phyloP scores from a whole-genome alignment of 2,113 vertebrate genomes.

The Bombycilla garrulus region DNA sequence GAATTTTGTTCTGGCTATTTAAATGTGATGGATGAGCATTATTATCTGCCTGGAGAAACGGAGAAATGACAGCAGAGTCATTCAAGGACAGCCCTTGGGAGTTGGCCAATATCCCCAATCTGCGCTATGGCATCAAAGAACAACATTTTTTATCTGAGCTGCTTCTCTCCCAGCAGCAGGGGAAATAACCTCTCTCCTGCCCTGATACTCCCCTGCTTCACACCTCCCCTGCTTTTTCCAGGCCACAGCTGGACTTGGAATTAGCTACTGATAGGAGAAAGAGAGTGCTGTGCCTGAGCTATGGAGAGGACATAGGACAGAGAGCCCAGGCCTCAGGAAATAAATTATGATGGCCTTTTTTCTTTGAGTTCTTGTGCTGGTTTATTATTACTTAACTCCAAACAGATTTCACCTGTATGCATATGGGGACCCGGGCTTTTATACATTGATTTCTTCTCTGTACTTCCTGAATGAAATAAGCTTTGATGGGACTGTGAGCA shows the following conservation, averaged over 20 bases:
- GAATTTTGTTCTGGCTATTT: background rate
- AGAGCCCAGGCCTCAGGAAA: background rate
- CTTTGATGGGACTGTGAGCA: background rate
- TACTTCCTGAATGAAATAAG: background rate
- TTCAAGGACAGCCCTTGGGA: background rate
- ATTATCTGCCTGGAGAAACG: background rate
- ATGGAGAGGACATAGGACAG: background rate
- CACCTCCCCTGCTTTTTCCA: background rate
- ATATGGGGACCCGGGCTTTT: background rate
- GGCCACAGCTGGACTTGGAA: background rate
- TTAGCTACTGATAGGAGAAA: background rate
- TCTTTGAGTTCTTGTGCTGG: background rate
- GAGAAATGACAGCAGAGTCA: background rate
- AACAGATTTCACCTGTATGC: background rate
- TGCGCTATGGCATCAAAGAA: background rate
- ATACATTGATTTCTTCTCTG: background rate
- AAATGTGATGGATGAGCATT: background rate
- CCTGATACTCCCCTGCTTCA: background rate
- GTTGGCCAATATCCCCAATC: background rate
- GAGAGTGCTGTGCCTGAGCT: background rate
- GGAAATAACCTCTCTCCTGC: background rate
- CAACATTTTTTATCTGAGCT: background rate
- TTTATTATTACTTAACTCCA: background rate
- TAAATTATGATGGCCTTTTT: background rate
- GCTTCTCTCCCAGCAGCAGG: background rate